Conservation (phyloP, 2,888 invertebrate species). For the Hydraecia micacea region DNA sequence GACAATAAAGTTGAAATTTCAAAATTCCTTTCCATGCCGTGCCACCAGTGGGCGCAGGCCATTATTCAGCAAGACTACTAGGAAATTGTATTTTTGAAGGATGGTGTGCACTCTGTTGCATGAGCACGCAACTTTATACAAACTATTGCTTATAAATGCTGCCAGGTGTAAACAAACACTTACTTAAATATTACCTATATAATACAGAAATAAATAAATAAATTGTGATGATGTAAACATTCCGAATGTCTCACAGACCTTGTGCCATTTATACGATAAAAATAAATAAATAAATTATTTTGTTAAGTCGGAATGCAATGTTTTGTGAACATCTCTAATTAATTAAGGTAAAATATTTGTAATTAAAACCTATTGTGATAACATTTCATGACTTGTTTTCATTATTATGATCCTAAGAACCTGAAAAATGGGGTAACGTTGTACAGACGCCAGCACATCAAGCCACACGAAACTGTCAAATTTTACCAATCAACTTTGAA, state of each 20-base stretch:
- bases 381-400: conserved; percentile 18
- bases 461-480: too few relatives aligned
- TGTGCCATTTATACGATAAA: conserved; percentile 69
- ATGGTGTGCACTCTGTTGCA: background rate
- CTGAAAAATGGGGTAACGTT: background rate
- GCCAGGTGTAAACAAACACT: background rate
- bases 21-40: too few relatives aligned
- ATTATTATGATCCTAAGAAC: background rate
- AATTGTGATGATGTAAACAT: conserved; percentile 76
- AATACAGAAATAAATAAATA: conserved; percentile 21
- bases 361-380: conserved; percentile 66
- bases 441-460: background rate
- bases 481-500: too few relatives aligned
- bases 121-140: background rate
- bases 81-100: background rate
- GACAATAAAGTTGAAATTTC: too few relatives aligned
- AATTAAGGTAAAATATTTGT: conserved; percentile 34
- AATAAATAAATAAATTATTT: conserved; percentile 43
- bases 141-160: background rate
- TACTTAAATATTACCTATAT: conserved; percentile 48
- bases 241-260: conserved; percentile 74
- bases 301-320: conserved; percentile 49
- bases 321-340: conserved; percentile 50
- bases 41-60: too few relatives aligned
- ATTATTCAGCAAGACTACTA: background rate